A percentile compares a stretch with the other conserved stretches of the same genome.
phyloP scores from a whole-genome alignment of 2,888 invertebrate species.

The Drosophila rubida region DNA sequence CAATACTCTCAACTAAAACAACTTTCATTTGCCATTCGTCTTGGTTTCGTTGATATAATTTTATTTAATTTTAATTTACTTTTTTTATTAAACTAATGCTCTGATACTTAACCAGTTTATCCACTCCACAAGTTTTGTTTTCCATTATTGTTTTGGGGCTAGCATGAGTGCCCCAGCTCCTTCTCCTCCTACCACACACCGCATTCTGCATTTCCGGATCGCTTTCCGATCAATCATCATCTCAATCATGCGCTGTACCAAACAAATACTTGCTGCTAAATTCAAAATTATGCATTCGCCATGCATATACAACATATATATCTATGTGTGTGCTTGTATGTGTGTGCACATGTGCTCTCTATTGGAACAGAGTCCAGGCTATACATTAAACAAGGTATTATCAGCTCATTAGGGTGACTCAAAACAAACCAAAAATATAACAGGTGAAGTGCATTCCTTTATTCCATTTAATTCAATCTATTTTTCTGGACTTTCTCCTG shows the following conservation, averaged over 20 bases:
- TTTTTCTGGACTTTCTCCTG: neutral
- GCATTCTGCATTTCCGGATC: slow-evolving; percentile 1
- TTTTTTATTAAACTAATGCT: slow-evolving; percentile 18
- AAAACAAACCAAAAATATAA: slow-evolving; percentile 26
- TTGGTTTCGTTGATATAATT: slow-evolving; percentile 28
- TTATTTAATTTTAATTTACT: slow-evolving; percentile 7
- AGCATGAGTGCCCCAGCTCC: slow-evolving; percentile 45
- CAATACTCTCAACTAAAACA: neutral
- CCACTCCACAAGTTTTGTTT: slow-evolving; percentile 22
- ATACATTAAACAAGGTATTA: slow-evolving; percentile 15
- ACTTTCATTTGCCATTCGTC: slow-evolving; percentile 38
- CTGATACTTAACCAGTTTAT: neutral
- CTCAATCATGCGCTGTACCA: slow-evolving; percentile 24
- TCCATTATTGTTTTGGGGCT: slow-evolving; percentile 4
- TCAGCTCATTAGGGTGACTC: slow-evolving; percentile 32
- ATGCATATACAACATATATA: slow-evolving; percentile 28
- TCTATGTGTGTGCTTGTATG: slow-evolving; percentile 30
- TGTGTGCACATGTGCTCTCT: slow-evolving; percentile 34
- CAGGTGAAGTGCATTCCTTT: slow-evolving; percentile 51
- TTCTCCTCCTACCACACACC: neutral
- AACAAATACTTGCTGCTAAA: slow-evolving; percentile 33
- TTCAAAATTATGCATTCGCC: slow-evolving; percentile 40
- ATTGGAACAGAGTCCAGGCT: slow-evolving; percentile 42
- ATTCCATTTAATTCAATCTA: neutral
- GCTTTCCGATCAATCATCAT: slow-evolving; percentile 13